Conservation (phyloP, 1,140 invertebrate species). For the Metaphire vulgaris region DNA sequence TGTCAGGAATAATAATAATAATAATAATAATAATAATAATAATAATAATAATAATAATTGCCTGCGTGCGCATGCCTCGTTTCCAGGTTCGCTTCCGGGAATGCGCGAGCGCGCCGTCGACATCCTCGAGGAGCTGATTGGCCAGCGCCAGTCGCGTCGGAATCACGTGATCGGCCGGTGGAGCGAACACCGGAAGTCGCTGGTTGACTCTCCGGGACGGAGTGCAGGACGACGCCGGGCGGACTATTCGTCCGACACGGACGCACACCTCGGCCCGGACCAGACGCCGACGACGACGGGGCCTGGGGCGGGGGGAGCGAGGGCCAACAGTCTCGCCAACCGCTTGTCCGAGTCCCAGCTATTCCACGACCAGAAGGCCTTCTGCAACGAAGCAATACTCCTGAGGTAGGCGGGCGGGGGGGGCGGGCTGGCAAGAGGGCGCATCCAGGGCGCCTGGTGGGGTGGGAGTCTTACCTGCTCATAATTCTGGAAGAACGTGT, state of each 20-base stretch:
- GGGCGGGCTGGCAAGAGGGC: no score
- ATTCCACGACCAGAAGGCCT: neutral
- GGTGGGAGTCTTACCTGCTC: no score
- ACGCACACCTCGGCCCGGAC: constrained; percentile 3
- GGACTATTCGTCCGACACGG: constrained; percentile 28
- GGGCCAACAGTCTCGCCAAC: neutral
- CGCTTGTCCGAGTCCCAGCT: neutral
- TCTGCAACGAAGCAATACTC: neutral
- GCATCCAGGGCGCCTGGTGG: no score
- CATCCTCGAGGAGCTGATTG: neutral
- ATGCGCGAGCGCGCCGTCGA: neutral
- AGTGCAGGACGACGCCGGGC: neutral
- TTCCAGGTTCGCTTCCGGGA: neutral
- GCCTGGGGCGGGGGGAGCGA: neutral
- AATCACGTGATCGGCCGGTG: neutral
- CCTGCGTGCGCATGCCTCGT: no score
- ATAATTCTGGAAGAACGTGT: no score
- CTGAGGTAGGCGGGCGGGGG: neutral
- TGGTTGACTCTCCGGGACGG: neutral
- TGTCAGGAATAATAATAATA: no score
- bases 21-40: no score
- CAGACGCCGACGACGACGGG: no score
- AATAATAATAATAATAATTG: no score
- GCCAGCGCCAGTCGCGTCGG: neutral
- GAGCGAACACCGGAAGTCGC: neutral